Base-by-base conservation (phyloP, 2,888 invertebrate species). In the Torymus aiolomorphi region DNA sequence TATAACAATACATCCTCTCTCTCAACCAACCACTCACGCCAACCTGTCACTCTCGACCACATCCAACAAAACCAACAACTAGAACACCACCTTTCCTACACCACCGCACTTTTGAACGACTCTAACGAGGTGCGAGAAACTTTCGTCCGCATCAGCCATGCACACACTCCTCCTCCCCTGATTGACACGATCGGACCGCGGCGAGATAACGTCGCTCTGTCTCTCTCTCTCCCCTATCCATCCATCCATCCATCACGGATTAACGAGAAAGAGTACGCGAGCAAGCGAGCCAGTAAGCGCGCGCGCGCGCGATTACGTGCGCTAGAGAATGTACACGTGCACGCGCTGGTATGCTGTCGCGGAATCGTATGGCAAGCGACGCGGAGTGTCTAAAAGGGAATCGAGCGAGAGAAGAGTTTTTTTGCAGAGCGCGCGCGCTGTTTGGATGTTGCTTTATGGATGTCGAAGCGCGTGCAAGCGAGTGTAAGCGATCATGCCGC, bases 181-280 rank as follows among this genome's bases (percentile, higher is more conserved):
- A 72, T 75, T 74, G 74, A 61, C 71, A 51, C 54, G 42, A 42
- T 31, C 62, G 70, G 49, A 2, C 56, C 42, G 20, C 24, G 20
- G 31, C 61, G 4, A 63, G 72, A 61, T 73, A 73, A 72, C 72
- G 65, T 78, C 73, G n/a, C 57, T 14, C 51, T 42, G 10, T 73
- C 57, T 2, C 31, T 14, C 54, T 31, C 73, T 8, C 20, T 61
- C 61, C 16, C 24, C 51, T 54, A 16, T 56, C 52, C 62, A 18
- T 61, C 52, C 69, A 51, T 72, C 62, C 63, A 76, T 80, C 78
- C 75, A 78, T 82, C 80, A 76, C 75, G 76, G 70, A 61, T 79
- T 79, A 77, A 82, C 76, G 80, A 75, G 56, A 31, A 54, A 52
- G 18, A 14, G 70, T n/a, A n/a, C n/a, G n/a, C 57, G 10, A 24